Evolutionary conservation across 2,113 vertebrate species (phyloP).

Genomic region (Chaetodon auriga): DNA sequence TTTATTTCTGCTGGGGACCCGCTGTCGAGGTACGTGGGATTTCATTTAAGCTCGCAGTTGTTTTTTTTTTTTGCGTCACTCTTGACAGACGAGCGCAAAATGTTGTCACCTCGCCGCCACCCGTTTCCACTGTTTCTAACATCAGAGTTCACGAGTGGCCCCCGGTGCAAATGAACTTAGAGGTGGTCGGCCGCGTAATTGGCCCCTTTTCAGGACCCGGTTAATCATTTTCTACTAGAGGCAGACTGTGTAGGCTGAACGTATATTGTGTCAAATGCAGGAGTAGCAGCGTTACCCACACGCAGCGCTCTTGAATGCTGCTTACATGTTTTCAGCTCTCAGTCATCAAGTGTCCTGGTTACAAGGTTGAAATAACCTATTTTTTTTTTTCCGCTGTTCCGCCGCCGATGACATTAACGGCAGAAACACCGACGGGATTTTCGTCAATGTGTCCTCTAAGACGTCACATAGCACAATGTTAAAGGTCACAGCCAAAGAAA

Average conservation of each 20-base stretch:
- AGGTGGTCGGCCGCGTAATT: slow-evolving; percentile 17
- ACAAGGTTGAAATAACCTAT: slow-evolving; percentile 67
- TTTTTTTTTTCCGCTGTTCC: slow-evolving; percentile 33
- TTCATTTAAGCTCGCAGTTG: slow-evolving; percentile 41
- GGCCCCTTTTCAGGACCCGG: background rate
- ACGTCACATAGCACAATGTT: slow-evolving; percentile 37
- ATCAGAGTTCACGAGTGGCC: slow-evolving; percentile 63
- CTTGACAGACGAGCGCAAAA: slow-evolving; percentile 21
- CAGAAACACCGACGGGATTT: slow-evolving; percentile 35
- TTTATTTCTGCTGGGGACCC: slow-evolving; percentile 43
- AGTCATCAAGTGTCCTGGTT: slow-evolving; percentile 58
- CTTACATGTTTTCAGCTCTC: slow-evolving; percentile 51
- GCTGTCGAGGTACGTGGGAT: slow-evolving; percentile 75
- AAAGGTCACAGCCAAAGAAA: slow-evolving; percentile 46
- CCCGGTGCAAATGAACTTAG: slow-evolving; percentile 1
- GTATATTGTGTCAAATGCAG: background rate
- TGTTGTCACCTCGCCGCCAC: slow-evolving; percentile 24
- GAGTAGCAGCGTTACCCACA: background rate
- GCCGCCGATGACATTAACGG: slow-evolving; percentile 47
- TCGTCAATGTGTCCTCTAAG: slow-evolving; percentile 27
- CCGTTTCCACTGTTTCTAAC: slow-evolving; percentile 18
- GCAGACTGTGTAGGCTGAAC: slow-evolving; percentile 3
- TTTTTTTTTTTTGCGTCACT: slow-evolving; percentile 3
- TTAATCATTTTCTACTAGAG: slow-evolving; percentile 32
- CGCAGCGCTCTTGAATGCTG: slow-evolving; percentile 54